Base-by-base conservation (phyloP, 2,888 invertebrate species). In the Hermaeophaga mercurialis region DNA sequence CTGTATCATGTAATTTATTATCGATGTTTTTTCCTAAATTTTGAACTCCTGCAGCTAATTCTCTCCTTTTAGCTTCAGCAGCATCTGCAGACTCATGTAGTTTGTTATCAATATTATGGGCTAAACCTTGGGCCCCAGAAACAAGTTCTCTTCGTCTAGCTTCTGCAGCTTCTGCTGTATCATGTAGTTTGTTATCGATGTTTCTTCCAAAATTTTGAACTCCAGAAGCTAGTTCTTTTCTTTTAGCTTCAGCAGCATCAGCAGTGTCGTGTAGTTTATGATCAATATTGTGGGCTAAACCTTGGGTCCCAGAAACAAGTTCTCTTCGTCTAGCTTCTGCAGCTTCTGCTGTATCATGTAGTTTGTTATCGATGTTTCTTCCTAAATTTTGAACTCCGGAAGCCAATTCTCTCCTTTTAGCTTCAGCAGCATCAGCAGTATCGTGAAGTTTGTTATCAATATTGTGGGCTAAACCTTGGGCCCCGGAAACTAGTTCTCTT, bases 181-280 rank as follows among this genome's bases (percentile, higher is more conserved):
- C 60, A 70, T 83, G 82, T 67, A 87, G 74, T 75, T 86, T 87
- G 61, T 80, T 73, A 70, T 86, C 86, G 36, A 85, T 81, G 6
- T 82, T 79, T 33, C 39, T 56, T 5, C 58, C 64, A 2, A 62
- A 11, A 17, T 59, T 60, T 26, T 63, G 61, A 17, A 59, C 63
- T 48, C 54, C 61, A 19, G 56, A 58, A 34, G 74, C 74, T 24
- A 77, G 80, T 79, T 78, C 52, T 33, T 83, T 82, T 65, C 84
- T 73, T 46, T 82, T 82, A 62, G 81, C 28, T 55, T 64, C 62
- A n/a, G 63, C 64, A 18, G 58, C 60, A 18, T 68, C 66, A 5
- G 56, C 58, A 1, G 65, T 61, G 38, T 59, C 62, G 5, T 62
- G 59, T 6, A 62, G 38, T 24, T 61, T 64, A 33, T 56, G 48